Evolutionary conservation across 2,888 invertebrate species (phyloP).

Genomic region (Tenthredo distinguenda): DNA sequence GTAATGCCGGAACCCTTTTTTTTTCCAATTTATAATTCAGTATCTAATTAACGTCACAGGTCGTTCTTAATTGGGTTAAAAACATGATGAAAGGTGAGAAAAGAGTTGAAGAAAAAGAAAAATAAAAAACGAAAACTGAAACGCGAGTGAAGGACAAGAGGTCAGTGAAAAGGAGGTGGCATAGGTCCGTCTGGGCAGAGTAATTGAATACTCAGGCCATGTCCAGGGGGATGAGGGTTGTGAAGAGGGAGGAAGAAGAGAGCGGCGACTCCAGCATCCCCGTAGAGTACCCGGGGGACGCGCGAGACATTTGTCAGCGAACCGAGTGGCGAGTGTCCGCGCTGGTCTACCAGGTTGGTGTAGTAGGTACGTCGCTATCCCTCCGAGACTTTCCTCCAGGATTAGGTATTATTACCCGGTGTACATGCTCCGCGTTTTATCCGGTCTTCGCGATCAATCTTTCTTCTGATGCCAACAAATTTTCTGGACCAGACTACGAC

Average conservation of each 20-base stretch:
- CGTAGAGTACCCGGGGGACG: conserved; percentile 67
- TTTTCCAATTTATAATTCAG: not conserved
- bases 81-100: not conserved
- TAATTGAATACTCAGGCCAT: conserved; percentile 71
- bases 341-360: conserved; percentile 45
- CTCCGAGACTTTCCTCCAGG: conserved; percentile 68
- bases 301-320: conserved; percentile 77
- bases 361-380: conserved; percentile 62
- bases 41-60: not conserved
- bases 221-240: conserved; percentile 55
- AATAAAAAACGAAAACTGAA: not conserved
- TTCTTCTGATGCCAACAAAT: conserved; percentile 49
- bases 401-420: conserved; percentile 73
- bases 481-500: conserved; percentile 33
- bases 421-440: conserved; percentile 71
- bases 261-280: conserved; percentile 18
- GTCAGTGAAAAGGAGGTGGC: conserved; percentile 49
- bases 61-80: not conserved
- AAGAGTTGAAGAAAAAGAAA: not conserved
- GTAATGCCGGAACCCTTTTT: not conserved
- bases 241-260: conserved; percentile 26
- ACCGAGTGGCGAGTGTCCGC: conserved; percentile 72
- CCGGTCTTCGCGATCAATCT: conserved; percentile 51
- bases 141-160: conserved; percentile 21
- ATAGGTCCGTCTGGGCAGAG: conserved; percentile 58